Evolutionary conservation across 1,140 invertebrate species (phyloP), one percentile per base, ranked within the genome.

Genomic region (Gonatopus flavifemur): DNA sequence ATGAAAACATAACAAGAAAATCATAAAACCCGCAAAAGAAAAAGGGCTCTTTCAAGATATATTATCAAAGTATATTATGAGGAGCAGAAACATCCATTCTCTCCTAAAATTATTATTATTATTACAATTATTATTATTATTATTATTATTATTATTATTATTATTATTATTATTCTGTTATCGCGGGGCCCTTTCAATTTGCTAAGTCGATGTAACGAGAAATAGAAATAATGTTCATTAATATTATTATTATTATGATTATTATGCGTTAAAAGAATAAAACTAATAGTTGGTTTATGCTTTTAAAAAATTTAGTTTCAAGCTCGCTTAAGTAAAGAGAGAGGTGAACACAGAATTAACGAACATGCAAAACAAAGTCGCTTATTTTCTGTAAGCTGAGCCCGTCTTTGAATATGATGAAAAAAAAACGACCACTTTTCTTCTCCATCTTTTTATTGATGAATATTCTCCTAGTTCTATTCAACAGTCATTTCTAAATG

Each of bases 151-250:
- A n/a, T n/a, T n/a, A n/a, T n/a, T n/a, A n/a, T n/a, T n/a, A n/a
- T n/a, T n/a, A n/a, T n/a, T n/a, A n/a, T n/a, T n/a, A n/a, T n/a
- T n/a, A n/a, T n/a, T n/a, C n/a, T 50, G 51, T 39, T 50, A 61
- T 61, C 49, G 40, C 36, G n/a, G n/a, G n/a, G n/a, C n/a, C 46
- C 46, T 49, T 45, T 42, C 55, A 49, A 55, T 45, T 52, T 61
- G 44, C 59, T 62, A 60, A 46, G 51, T 41, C 62, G 45, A 49
- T 64, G 37, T 67, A 64, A 62, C 37, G 47, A 64, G 53, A 51
- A 67, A 66, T 70, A 74, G 64, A 70, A 58, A 69, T 70, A 70
- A 69, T 70, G 71, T 75, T 77, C 75, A 72, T 74, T 74, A 72
- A 66, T 66, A 72, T 74, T 67, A 74, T 64, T 69, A 73, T 62